Evolutionary conservation across 2,113 vertebrate species (phyloP).

Genomic region (Megaceryle maxima): DNA sequence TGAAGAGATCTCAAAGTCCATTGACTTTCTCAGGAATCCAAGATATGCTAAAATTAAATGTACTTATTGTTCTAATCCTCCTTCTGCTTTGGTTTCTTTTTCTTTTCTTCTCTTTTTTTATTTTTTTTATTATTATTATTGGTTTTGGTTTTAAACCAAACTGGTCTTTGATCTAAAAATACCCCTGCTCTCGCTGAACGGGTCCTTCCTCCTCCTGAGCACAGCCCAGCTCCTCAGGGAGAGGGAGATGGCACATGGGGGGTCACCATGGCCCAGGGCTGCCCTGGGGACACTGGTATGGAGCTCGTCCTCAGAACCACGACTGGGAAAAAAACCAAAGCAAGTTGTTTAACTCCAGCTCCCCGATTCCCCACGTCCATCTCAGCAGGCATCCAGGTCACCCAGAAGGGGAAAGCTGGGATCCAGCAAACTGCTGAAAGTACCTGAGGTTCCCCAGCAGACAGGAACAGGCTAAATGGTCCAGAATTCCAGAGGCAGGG

Average conservation of each 20-base stretch:
- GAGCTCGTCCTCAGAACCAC: neutral
- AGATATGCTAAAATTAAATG: slow-evolving; percentile 19
- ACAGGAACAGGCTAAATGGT: neutral
- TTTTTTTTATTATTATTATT: neutral
- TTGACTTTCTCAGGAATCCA: neutral
- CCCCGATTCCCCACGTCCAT: fast-evolving
- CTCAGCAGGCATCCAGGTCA: fast-evolving
- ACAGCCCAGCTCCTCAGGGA: neutral
- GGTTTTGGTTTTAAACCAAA: neutral
- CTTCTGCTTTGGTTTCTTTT: neutral
- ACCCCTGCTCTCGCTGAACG: neutral
- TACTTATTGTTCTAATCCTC: slow-evolving; percentile 12
- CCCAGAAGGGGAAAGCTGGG: neutral
- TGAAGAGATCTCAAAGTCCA: neutral
- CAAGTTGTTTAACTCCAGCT: neutral
- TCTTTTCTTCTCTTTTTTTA: neutral
- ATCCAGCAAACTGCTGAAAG: no score
- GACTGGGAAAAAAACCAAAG: fast-evolving
- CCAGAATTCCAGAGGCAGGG: neutral
- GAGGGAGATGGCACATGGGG: fast-evolving
- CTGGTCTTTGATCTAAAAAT: slow-evolving; percentile 10
- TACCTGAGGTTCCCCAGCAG: neutral
- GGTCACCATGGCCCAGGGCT: fast-evolving
- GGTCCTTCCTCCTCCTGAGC: neutral
- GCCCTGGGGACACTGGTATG: fast-evolving